Conservation (phyloP, 2,888 invertebrate species). For the Aplocera efformata region DNA sequence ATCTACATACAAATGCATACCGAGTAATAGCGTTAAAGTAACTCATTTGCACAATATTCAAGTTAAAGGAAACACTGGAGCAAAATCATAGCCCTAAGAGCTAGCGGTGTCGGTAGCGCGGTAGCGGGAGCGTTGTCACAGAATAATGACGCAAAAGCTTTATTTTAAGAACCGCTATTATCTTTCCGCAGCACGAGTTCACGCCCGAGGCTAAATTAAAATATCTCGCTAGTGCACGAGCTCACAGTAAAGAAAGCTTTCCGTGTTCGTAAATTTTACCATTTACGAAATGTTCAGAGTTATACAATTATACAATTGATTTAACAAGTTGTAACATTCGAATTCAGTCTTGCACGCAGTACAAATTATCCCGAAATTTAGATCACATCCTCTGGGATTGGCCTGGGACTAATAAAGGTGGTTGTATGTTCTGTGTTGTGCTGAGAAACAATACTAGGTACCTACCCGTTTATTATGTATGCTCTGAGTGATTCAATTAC, state of each 20-base stretch:
- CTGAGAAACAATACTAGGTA: slow-evolving; percentile 11
- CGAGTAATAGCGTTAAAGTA: slow-evolving; percentile 23
- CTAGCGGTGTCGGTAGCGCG: slow-evolving; percentile 18
- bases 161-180: slow-evolving; percentile 66
- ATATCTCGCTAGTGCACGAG: slow-evolving; percentile 42
- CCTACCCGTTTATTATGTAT: slow-evolving; percentile 7
- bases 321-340: slow-evolving; percentile 15
- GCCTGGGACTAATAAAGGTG: slow-evolving; percentile 10
- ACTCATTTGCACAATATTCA: slow-evolving; percentile 31
- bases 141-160: slow-evolving; percentile 51
- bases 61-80: slow-evolving; percentile 27
- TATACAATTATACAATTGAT: slow-evolving; percentile 11
- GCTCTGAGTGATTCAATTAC: slow-evolving; percentile 11
- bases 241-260: slow-evolving; percentile 38
- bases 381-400: slow-evolving; percentile 14
- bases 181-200: slow-evolving; percentile 53
- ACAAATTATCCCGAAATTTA: slow-evolving; percentile 14
- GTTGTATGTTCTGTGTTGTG: slow-evolving; percentile 9
- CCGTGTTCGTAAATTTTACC: slow-evolving; percentile 14
- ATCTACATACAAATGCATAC: slow-evolving; percentile 28
- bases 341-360: slow-evolving; percentile 13
- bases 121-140: slow-evolving; percentile 34
- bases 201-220: slow-evolving; percentile 56
- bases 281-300: neutral
- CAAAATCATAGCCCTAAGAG: slow-evolving; percentile 11